Base-by-base conservation (phyloP, 2,888 invertebrate genomes). In the Copidosoma aretas region DNA sequence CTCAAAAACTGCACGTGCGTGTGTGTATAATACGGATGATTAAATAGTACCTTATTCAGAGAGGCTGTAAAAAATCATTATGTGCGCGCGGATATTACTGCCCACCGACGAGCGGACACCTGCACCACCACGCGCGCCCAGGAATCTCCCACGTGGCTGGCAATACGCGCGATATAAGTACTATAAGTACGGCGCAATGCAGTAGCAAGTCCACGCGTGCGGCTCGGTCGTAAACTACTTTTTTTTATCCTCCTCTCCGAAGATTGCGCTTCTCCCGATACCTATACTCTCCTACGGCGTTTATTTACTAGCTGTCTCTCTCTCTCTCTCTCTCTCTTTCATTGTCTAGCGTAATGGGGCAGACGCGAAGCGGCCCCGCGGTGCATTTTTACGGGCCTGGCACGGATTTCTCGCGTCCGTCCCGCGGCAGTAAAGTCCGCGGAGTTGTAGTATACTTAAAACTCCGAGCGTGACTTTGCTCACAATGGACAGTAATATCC, bases 201-300 rank as follows among this genome's bases (percentile, higher is more conserved):
- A 49, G 54, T 59, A 57, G 43, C 59, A 52, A 46, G 17, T 46
- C 15, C 43, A 14, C 41, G n/a, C 19, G 21, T 49, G 21, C 14
- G 8, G 3, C 8, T 46, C 24, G 39, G 66, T 41, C 39, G 59
- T 49, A 60, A 60, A 53, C 22, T 64, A 54, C 62, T 59, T 46
- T 17, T 12, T 17, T 17, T 14, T 0, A 17, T 52, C 46, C 59
- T 54, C 63, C 60, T 64, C 17, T n/a, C 41, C 21, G 43, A 39
- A 60, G 60, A 60, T 64, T 58, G 39, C 17, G 52, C 62, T 58
- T 67, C 43, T 52, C 43, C 17, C 57, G 51, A 51, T 60, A 32
- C 32, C 32, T 8, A 32, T 32, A 32, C 32, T 32, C 8, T 3
- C 32, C 32, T 32, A 32, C 32, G 25, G 54, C n/a, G 46, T 39